Conservation (phyloP, 2,113 vertebrate species). For the Gnathonemus longibarbis region DNA sequence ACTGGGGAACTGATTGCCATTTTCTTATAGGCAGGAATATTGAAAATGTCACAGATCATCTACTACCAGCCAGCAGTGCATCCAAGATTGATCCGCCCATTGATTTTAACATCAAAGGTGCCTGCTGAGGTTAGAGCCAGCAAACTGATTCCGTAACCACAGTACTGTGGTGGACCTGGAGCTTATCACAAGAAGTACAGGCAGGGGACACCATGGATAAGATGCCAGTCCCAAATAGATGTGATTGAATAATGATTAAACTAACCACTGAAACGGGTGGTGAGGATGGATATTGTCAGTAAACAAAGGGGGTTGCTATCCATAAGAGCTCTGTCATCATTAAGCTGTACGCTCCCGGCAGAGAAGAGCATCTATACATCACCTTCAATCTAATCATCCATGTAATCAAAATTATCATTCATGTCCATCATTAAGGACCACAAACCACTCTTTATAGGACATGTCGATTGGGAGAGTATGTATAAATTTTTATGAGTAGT, state of each 20-base stretch:
- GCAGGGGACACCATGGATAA: background rate
- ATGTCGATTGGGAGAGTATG: background rate
- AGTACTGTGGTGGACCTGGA: background rate
- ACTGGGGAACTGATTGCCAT: background rate
- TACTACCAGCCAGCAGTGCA: background rate
- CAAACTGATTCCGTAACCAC: background rate
- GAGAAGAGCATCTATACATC: background rate
- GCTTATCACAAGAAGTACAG: background rate
- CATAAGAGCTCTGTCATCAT: background rate
- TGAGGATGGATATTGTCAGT: background rate
- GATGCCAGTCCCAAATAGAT: background rate
- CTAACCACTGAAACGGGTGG: background rate
- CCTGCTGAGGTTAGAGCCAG: background rate
- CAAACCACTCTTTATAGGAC: background rate
- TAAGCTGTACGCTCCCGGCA: background rate
- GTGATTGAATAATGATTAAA: background rate
- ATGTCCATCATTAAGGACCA: background rate
- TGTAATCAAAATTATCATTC: background rate
- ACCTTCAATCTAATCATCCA: background rate
- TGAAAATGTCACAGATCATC: background rate
- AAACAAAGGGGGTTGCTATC: background rate
- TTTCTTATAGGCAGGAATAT: background rate
- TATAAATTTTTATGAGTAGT: background rate
- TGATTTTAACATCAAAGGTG: background rate
- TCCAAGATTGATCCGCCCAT: background rate